Base-by-base conservation (phyloP, 2,888 invertebrate species). In the Oxytorus armatus region DNA sequence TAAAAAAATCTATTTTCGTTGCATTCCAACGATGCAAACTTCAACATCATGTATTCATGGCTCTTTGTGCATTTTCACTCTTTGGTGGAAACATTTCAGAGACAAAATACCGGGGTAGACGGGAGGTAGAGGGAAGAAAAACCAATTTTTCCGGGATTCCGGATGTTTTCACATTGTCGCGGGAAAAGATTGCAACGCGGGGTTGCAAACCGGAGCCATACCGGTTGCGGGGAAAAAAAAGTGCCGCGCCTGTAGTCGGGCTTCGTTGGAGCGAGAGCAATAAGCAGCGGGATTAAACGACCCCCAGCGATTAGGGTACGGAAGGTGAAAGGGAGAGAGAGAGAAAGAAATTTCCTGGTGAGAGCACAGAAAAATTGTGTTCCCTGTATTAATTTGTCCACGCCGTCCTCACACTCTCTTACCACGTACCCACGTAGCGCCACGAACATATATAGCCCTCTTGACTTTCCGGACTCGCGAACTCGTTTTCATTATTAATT, bases 401-500 rank as follows among this genome's bases (percentile, higher is more conserved):
- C 51, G 74, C 53, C 47, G 39, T 36, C 47, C 59, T 49, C 42
- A 18, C 29, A 49, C 21, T 11, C 29, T 65, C 21, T 23, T 18
- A 23, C 18, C 18, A 36, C 16, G 23, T 29, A 14, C 14, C 23
- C 8, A 8, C 21, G 57, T 36, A 23, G 33, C 1, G 10, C 42
- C 8, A 5, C 14, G 11, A 10, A 25, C 39, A 51, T 14, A 53
- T 49, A 33, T 61, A 33, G 51, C 21, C 47, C 76, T 66, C 68
- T 70, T 59, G 55, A 75, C 63, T 75, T 74, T 72, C 51, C 49
- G 42, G 51, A 69, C 70, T 73, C 36, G 59, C 70, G 51, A 65
- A 66, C 77, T 47, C 70, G 74, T 80, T 80, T 80, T 70, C 49
- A 77, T 80, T 75, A 80, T 80, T 82, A 82, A 82, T 80, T 80